Conservation (phyloP, 2,888 invertebrate genomes). For the Harmothoe impar region DNA sequence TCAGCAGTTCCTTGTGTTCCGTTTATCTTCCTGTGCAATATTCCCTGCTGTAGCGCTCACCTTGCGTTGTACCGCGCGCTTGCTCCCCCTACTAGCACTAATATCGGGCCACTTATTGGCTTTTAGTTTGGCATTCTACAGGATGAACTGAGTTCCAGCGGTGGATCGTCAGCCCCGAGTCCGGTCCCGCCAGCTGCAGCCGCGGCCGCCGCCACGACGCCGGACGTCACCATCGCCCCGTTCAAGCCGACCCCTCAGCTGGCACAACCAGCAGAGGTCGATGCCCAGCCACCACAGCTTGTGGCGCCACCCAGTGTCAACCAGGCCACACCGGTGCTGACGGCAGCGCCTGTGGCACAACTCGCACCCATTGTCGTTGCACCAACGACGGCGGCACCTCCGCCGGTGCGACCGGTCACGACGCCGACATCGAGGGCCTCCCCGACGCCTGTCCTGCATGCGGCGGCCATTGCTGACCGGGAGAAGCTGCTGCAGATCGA, state of each 20-base stretch:
- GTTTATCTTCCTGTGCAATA: too few relatives aligned
- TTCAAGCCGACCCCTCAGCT: constrained; percentile 53
- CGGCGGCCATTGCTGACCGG: constrained; percentile 7
- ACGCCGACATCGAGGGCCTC: constrained; percentile 8
- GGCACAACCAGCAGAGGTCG: neutral
- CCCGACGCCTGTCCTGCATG: constrained; percentile 46
- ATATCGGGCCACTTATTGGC: constrained; percentile 55
- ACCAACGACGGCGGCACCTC: neutral
- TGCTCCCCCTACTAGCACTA: constrained; percentile 63
- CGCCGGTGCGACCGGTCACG: neutral
- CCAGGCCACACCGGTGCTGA: constrained; percentile 44
- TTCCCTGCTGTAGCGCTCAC: neutral
- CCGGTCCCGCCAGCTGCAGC: neutral
- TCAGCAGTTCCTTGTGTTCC: too few relatives aligned
- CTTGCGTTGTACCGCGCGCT: neutral
- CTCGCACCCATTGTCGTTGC: neutral
- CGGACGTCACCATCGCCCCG: constrained; percentile 65
- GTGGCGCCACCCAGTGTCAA: constrained; percentile 9
- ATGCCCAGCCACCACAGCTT: constrained; percentile 37
- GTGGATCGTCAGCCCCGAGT: constrained; percentile 26
- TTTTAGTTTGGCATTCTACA: constrained; percentile 60
- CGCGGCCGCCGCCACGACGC: neutral
- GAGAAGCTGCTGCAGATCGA: constrained; percentile 22
- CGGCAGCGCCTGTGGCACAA: constrained; percentile 35
- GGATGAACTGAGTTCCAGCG: constrained; percentile 69